Evolutionary conservation across 2,888 invertebrate species (phyloP), one percentile per base, ranked within the genome.

Genomic region (Tetanocera ferruginea): DNA sequence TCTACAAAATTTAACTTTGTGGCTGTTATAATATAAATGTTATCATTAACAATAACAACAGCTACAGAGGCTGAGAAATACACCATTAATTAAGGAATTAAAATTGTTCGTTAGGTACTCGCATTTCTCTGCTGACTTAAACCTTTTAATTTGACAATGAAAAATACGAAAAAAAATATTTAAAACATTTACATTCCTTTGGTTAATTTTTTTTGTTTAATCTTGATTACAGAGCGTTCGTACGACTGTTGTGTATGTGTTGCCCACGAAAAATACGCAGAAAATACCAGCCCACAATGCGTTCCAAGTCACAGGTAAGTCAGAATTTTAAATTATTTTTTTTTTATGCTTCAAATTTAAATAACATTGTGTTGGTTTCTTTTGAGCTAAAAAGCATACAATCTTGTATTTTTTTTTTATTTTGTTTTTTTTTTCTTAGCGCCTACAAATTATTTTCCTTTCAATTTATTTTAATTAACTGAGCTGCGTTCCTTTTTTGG

Each of bases 201-300:
- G 17, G n/a, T 62, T 19, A 23, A 74, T 3, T 49, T 75, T 66
- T 70, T 78, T 83, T 66, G 43, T 17, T n/a, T 74, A 83, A 90
- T 90, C 90, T 91, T 85, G 86, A 83, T 93, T 94, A 28, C 94
- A 97, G 98, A 90, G 98, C 98, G 25, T 98, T 98, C 90, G 93
- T 96, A 77, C 93, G 97, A 87, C 96, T 98, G 85, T 91, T 98
- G 79, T 98, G 97, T 91, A 94, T 94, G 67, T 97, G 97, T 91
- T 97, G 96, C 90, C 96, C 96, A 2, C 92, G 95, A 83, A 94
- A 94, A 87, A 92, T 96, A 84, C 92, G 95, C 83, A 92, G 94
- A 88, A 94, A 94, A 90, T 96, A 96, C 90, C 94, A 96, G 87
- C 95, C 95, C 28, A 95, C 95, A 83, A 94, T 96, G 87, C 93